A percentile compares a stretch with the other conserved stretches of the same genome.
Conservation (phyloP, 1,140 invertebrate species). For the Holcopasites calliopsidis region DNA sequence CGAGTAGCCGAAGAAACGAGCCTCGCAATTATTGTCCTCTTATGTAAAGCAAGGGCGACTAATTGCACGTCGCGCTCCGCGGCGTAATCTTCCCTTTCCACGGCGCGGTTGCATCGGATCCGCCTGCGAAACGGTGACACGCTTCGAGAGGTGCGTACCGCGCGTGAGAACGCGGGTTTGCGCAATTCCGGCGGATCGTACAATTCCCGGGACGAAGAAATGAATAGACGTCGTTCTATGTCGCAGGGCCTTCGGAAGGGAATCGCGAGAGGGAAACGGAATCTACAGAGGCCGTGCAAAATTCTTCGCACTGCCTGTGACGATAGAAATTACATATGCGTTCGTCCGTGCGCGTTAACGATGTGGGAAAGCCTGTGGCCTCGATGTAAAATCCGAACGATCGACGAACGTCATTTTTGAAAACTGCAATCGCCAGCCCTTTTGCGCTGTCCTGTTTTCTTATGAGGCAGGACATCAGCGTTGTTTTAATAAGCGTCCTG, state of each 20-base stretch:
- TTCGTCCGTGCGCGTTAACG: no score
- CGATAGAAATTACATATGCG: no score
- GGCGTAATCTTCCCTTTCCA: slow-evolving; percentile 34
- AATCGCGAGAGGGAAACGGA: not conserved
- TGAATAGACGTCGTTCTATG: not conserved
- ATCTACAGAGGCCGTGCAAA: no score
- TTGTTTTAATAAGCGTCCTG: no score
- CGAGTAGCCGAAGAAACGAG: slow-evolving; percentile 12
- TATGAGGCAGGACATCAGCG: no score
- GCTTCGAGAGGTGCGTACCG: not conserved
- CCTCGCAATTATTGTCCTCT: slow-evolving; percentile 24
- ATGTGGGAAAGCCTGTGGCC: no score
- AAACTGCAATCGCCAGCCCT: no score
- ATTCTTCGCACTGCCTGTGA: no score
- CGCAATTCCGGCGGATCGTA: slow-evolving; percentile 15
- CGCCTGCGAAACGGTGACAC: not conserved
- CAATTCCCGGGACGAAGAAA: slow-evolving; percentile 1
- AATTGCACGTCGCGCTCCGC: slow-evolving; percentile 18
- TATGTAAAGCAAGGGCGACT: slow-evolving; percentile 42
- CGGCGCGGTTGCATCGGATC: not conserved
- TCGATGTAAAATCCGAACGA: no score
- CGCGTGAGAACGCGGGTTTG: slow-evolving; percentile 14
- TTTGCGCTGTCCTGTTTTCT: no score
- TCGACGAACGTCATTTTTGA: no score
- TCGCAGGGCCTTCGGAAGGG: not conserved